Evolutionary conservation across 2,113 vertebrate genomes (phyloP).

Genomic region (Ginglymostoma cirratum): DNA sequence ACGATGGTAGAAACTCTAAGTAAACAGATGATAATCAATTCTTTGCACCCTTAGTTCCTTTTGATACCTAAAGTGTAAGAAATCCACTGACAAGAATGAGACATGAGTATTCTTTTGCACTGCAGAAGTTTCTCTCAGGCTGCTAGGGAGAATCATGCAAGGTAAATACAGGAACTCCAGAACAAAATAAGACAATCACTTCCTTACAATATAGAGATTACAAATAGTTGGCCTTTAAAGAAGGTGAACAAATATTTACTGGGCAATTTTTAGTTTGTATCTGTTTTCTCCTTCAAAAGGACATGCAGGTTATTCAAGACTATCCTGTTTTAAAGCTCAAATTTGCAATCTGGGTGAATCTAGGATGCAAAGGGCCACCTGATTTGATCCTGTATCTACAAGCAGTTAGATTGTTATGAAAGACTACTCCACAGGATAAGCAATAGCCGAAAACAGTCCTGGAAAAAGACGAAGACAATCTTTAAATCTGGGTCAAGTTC

Average conservation of each 20-base stretch:
- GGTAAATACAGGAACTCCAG: conserved; percentile 10
- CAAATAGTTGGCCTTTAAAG: neutral
- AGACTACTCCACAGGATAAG: neutral
- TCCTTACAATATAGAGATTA: neutral
- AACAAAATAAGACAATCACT: neutral
- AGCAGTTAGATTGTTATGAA: neutral
- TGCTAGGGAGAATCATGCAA: conserved; percentile 27
- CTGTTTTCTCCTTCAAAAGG: neutral
- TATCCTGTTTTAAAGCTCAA: neutral
- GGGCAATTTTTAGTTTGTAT: neutral
- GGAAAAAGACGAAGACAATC: neutral
- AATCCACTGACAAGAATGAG: conserved; percentile 14
- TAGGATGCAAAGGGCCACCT: neutral
- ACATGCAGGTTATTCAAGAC: neutral
- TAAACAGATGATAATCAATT: neutral
- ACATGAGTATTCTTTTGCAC: neutral
- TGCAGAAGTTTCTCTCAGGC: neutral
- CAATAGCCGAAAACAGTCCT: neutral
- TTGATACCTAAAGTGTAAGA: neutral
- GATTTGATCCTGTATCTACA: neutral
- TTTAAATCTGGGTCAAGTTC: neutral
- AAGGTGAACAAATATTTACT: neutral
- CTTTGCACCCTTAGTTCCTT: neutral
- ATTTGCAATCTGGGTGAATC: neutral
- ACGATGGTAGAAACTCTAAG: neutral